Evolutionary conservation across 1,140 invertebrate genomes (phyloP).

Genomic region (Tetraneura akinire): DNA sequence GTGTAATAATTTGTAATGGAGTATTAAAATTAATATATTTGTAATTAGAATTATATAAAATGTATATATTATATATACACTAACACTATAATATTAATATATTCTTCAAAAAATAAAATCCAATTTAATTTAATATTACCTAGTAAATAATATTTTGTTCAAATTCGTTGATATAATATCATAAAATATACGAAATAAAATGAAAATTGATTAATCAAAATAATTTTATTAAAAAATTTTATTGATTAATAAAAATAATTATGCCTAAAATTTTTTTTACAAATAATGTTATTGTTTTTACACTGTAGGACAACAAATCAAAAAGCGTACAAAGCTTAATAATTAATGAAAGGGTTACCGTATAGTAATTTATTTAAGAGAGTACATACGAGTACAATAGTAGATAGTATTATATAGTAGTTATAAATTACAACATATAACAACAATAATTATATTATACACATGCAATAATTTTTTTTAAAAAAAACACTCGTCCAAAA

Average conservation of each 20-base stretch:
- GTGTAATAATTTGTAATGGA: too few relatives aligned
- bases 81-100: too few relatives aligned
- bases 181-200: not conserved
- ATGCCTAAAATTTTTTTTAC: not conserved
- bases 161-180: not conserved
- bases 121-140: not conserved
- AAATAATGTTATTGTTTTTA: constrained; percentile 10
- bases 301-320: not conserved
- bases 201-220: constrained; percentile 12
- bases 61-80: too few relatives aligned
- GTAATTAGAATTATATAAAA: too few relatives aligned
- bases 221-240: too few relatives aligned
- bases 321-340: not conserved
- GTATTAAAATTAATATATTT: too few relatives aligned
- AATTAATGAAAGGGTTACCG: constrained; percentile 6
- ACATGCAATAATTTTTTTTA: constrained; percentile 2
- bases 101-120: too few relatives aligned
- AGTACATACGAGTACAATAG: not conserved
- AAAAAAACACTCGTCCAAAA: not conserved
- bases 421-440: not conserved
- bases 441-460: not conserved
- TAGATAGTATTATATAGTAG: not conserved
- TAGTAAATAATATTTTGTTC: not conserved
- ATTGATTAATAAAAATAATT: constrained; percentile 20
- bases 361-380: constrained; percentile 31